A percentile compares a stretch with the other conserved stretches of the same genome.
phyloP scores from a whole-genome alignment of 2,888 invertebrate genomes.

The Uloborus plumipes region DNA sequence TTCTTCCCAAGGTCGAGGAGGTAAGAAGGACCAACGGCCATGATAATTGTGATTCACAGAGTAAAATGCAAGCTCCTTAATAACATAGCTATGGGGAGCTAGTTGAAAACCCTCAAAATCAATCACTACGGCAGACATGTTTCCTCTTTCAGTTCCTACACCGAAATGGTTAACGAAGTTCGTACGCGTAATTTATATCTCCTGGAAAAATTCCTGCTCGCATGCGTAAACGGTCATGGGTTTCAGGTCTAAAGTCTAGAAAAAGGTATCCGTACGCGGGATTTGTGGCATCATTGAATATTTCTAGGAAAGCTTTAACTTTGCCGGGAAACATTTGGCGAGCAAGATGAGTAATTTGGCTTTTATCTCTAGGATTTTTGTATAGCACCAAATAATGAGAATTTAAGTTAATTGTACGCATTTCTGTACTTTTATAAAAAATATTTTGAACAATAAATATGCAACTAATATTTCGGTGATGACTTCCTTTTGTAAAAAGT shows the following conservation, averaged over 20 bases:
- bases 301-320: conserved; percentile 12
- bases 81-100: no score
- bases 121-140: neutral
- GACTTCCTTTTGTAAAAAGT: conserved; percentile 30
- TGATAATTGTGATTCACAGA: neutral
- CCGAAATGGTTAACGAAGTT: neutral
- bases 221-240: neutral
- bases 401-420: conserved; percentile 26
- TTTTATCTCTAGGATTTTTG: conserved; percentile 11
- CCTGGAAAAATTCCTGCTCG: neutral
- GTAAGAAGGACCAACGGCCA: neutral
- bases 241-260: conserved; percentile 6
- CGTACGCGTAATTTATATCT: conserved; percentile 12
- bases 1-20: neutral
- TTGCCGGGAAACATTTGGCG: conserved; percentile 6
- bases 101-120: neutral
- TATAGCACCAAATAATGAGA: conserved; percentile 9
- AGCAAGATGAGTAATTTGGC: conserved; percentile 4
- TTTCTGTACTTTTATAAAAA: conserved; percentile 22
- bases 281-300: neutral
- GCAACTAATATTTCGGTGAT: conserved; percentile 19
- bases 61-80: neutral
- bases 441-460: conserved; percentile 34
- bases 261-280: neutral
- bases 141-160: neutral